phyloP scores from a whole-genome alignment of 1,140 invertebrate genomes.

The Mizuhopecten yessoensis region DNA sequence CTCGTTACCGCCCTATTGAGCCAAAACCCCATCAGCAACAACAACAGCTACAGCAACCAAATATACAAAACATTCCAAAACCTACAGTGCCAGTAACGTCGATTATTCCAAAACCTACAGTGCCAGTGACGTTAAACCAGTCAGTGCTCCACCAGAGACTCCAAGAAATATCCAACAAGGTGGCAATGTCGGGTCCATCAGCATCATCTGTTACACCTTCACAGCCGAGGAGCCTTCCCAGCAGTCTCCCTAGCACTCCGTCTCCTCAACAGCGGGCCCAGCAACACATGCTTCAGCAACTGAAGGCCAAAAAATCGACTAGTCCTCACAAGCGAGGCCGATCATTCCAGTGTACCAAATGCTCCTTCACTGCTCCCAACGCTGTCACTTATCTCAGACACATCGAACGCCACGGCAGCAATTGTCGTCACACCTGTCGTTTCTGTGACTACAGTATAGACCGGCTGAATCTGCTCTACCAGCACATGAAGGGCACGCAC shows the following conservation, averaged over 20 bases:
- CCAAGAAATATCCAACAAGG: neutral
- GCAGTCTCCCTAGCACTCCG: neutral
- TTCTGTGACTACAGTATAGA: conserved; percentile 81
- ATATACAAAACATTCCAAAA: conserved; percentile 36
- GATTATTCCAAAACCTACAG: conserved; percentile 10
- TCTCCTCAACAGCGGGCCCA: conserved; percentile 45
- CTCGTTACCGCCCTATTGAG: conserved; percentile 57
- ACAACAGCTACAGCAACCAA: conserved; percentile 59
- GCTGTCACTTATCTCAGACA: conserved; percentile 77
- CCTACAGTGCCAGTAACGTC: neutral
- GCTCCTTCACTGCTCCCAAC: conserved; percentile 78
- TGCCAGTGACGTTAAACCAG: neutral
- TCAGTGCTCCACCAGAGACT: neutral
- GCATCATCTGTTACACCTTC: neutral
- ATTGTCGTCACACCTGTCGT: conserved; percentile 74
- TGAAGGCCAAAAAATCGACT: conserved; percentile 66
- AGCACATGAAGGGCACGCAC: conserved; percentile 79
- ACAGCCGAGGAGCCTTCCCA: conserved; percentile 13
- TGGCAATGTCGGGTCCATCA: neutral
- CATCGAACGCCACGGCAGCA: conserved; percentile 78
- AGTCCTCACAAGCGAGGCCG: conserved; percentile 69
- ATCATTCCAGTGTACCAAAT: conserved; percentile 80
- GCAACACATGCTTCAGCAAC: conserved; percentile 52
- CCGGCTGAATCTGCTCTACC: conserved; percentile 76
- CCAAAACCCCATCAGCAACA: conserved; percentile 57